phyloP scores from a whole-genome alignment of 2,797 vertebrate genomes.

The Cyprinodon diabolis region DNA sequence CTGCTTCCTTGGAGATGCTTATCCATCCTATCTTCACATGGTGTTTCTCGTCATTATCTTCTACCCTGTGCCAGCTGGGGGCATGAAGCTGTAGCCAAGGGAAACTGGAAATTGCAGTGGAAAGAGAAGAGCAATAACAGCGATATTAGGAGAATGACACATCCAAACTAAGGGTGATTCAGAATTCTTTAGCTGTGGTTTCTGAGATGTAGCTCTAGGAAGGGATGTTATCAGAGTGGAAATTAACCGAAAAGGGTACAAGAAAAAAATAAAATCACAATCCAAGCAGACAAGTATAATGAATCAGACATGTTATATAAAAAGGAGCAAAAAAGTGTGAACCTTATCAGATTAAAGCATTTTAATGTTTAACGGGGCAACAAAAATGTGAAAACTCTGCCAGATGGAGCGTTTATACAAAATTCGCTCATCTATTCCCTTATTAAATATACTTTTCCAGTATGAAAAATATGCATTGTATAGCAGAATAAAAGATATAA shows the following conservation, averaged over 20 bases:
- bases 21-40: constrained; percentile 2
- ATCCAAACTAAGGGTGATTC: constrained; percentile 11
- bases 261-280: background rate
- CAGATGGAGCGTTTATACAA: too few species aligned
- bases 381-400: background rate
- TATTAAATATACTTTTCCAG: too few species aligned
- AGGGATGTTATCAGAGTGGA: background rate
- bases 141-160: constrained; percentile 19
- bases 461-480: too few species aligned
- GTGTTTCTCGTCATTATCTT: constrained; percentile 21
- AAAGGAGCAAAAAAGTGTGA: background rate
- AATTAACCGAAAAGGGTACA: background rate
- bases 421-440: too few species aligned
- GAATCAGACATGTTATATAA: background rate
- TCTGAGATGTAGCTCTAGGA: constrained; percentile 1
- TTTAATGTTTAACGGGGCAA: background rate
- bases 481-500: too few species aligned
- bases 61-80: constrained; percentile 21
- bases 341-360: background rate
- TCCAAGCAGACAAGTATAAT: background rate
- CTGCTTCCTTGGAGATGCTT: constrained; percentile 6
- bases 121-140: constrained; percentile 23
- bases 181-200: constrained; percentile 17
- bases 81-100: constrained; percentile 29
- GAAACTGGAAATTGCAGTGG: constrained; percentile 32